These are phyloP conservation scores for Paralvinella palmiformis DNA, from an alignment of 1,140 invertebrate genomes.

Conservation along the genomic window DNA sequence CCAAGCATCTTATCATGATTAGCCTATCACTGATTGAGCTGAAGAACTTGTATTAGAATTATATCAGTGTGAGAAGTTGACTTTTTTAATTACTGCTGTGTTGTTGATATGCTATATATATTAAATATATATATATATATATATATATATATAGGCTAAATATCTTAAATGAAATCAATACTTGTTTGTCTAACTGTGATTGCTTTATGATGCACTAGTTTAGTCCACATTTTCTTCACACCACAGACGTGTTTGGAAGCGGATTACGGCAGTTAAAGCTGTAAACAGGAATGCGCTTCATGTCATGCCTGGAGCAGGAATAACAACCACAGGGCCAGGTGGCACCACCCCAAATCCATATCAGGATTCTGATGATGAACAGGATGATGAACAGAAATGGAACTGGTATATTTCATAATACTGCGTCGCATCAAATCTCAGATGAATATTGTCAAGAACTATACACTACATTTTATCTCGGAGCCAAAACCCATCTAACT, in stretches of 20 bases:
- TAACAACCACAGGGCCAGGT: neutral
- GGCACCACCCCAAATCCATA: neutral
- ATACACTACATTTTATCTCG: too few relatives aligned
- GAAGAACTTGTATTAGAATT: neutral
- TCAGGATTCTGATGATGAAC: constrained; percentile 26
- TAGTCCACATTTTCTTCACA: constrained; percentile 1
- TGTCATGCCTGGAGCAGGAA: neutral
- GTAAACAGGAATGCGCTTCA: constrained; percentile 18
- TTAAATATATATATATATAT: neutral
- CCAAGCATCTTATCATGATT: neutral
- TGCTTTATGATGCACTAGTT: neutral
- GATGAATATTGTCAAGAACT: too few relatives aligned
- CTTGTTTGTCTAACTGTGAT: neutral
- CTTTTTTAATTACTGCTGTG: neutral
- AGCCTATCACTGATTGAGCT: neutral
- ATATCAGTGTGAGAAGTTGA: neutral
- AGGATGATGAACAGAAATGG: constrained; percentile 42
- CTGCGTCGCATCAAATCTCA: constrained; percentile 99
- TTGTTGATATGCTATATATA: neutral
- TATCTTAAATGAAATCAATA: neutral
- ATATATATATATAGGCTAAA: neutral
- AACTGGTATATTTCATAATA: constrained; percentile 53
- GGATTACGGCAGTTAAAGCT: constrained; percentile 31
- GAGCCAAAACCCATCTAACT: too few relatives aligned
- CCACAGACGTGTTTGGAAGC: constrained; percentile 38